Conservation (phyloP, 2,113 vertebrate species). For the Dolichotis patagonum region DNA sequence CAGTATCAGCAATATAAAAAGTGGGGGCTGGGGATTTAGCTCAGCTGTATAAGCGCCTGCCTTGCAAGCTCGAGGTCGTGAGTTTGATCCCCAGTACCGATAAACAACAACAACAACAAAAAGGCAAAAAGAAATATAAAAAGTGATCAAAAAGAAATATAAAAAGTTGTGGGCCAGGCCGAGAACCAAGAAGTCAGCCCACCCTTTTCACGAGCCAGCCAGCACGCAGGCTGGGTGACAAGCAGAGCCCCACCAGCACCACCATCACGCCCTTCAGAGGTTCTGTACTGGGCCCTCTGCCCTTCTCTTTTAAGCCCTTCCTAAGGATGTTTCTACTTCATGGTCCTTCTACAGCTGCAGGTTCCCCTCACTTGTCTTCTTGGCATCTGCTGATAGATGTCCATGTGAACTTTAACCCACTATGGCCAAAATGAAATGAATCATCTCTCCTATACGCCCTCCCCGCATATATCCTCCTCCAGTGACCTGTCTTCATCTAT, state of each 20-base stretch:
- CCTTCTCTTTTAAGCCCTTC: not conserved
- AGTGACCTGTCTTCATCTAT: not conserved
- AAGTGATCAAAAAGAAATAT: too few relatives aligned
- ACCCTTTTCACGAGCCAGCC: too few relatives aligned
- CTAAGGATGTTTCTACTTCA: not conserved
- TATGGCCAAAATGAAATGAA: not conserved
- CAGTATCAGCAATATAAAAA: not conserved
- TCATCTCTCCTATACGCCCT: not conserved
- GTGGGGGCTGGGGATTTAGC: too few relatives aligned
- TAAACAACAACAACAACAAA: too few relatives aligned
- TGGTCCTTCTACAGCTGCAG: not conserved
- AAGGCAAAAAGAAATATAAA: too few relatives aligned
- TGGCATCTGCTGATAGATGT: not conserved
- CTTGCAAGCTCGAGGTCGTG: too few relatives aligned
- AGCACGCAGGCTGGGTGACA: too few relatives aligned
- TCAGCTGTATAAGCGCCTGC: too few relatives aligned
- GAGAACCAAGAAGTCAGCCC: too few relatives aligned
- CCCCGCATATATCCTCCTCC: rapidly evolving
- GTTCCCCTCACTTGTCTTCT: not conserved
- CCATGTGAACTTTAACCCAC: not conserved
- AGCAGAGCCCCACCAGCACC: too few relatives aligned
- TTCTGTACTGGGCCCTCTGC: not conserved
- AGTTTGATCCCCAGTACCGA: too few relatives aligned
- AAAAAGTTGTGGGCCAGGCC: too few relatives aligned
- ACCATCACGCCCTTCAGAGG: not conserved